Base-by-base conservation (phyloP, 35 echinoderm and acorn worm species). In the Heliocidaris erythrogramma region DNA sequence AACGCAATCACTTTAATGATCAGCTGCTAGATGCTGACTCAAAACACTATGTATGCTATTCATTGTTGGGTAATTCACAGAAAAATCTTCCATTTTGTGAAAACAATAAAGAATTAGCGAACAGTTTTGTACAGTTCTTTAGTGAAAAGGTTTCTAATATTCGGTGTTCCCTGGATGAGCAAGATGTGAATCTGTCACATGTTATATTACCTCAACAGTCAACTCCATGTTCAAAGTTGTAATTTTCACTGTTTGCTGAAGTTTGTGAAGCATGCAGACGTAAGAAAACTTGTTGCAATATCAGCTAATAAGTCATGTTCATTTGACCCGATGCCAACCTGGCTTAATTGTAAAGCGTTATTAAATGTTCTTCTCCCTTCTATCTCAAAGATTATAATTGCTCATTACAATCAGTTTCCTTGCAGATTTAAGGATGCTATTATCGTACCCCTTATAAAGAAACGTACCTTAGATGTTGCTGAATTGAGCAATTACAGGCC, bases 281-380 rank as follows among this genome's bases (percentile, higher is more conserved):
- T 86, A 2, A 86, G 85, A 32, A 86, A 86, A 86, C 85, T 86
- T 86, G 85, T 86, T 86, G 85, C 85, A 86, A 86, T 0, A 86
- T 86, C 9, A 86, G 85, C 85, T 86, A 32, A 86, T 86, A 86
- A 86, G 85, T 86, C 85, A 86, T 86, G 85, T 86, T 30, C 85
- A 86, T 18, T 86, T 86, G 85, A 86, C 85, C 85, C 85, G 31
- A 86, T 0, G 85, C 9, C 85, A 30, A 86, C 85, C 85, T 86
- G 85, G 85, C 85, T 2, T n/a, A n/a, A n/a, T n/a, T 86, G 2
- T 86, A 86, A 85, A 85, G 84, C 84, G 84, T 85, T 6, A 85
- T 85, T 85, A 85, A 14, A 86, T 86, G 6, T 30, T 32, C 27
- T 9, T 86, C 85, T 86, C 7, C 85, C 85, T 32, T 86, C 31